These are phyloP conservation scores for Dryas iulia DNA, from an alignment of 1,140 invertebrate genomes.

Conservation along the genomic window DNA sequence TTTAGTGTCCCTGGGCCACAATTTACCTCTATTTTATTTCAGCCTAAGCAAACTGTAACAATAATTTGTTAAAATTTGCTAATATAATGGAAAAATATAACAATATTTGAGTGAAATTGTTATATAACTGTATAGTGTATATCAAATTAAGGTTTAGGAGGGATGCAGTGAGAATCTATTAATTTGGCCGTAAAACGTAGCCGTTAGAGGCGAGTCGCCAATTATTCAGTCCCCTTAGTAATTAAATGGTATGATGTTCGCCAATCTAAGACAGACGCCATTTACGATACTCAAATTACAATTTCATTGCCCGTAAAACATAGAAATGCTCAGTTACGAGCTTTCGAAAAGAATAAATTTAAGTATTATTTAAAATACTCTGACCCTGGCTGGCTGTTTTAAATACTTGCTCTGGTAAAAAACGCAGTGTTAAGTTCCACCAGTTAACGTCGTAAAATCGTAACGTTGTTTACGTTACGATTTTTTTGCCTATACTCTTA, in stretches of 20 bases:
- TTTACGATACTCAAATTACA: conserved; percentile 70
- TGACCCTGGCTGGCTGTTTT: too few relatives aligned
- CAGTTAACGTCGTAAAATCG: too few relatives aligned
- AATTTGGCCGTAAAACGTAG: conserved; percentile 71
- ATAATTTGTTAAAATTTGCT: too few relatives aligned
- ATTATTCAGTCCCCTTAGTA: conserved; percentile 71
- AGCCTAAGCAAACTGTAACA: too few relatives aligned
- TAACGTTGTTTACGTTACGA: too few relatives aligned
- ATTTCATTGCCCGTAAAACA: conserved; percentile 69
- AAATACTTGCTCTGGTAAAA: too few relatives aligned
- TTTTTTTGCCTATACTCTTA: too few relatives aligned
- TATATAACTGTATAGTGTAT: background rate
- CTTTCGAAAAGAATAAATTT: conserved; percentile 35
- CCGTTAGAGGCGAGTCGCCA: conserved; percentile 70
- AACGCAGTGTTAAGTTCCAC: too few relatives aligned
- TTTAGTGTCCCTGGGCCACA: too few relatives aligned
- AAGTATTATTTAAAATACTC: conserved; percentile 5
- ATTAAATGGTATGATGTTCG: conserved; percentile 76
- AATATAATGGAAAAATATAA: background rate
- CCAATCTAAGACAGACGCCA: conserved; percentile 72
- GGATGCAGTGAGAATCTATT: conserved; percentile 67
- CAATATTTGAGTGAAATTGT: background rate
- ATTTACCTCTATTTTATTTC: too few relatives aligned
- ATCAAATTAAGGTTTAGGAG: conserved; percentile 57
- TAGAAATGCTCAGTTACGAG: conserved; percentile 46